Base-by-base conservation (phyloP, 2,113 vertebrate species). In the Triplophysa dalaica region DNA sequence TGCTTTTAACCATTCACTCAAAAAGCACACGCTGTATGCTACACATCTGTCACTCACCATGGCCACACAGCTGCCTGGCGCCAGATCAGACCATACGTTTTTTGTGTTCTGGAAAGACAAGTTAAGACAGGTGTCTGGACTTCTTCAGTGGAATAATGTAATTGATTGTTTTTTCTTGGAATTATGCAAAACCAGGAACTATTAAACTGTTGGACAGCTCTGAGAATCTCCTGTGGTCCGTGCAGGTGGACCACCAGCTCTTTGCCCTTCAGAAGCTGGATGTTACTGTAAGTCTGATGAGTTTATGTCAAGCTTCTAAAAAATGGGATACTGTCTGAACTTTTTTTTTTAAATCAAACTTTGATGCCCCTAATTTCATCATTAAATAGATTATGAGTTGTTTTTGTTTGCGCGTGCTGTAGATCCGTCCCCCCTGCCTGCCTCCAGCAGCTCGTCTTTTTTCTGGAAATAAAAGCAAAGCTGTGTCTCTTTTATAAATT, bases 191-290 rank as follows among this genome's bases (percentile, higher is more conserved):
- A 77, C 0, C 79, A 99, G 97, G 98, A 7, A 99, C 97, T 0
- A 81, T 99, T 86, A 98, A 98, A 86, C 87, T 99, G 64, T 98
- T 99, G 97, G 95, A 98, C 84, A 95, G 95, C 77, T 95, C 95
- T 0, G 97, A 98, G 86, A 95, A 94, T 87, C 89, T 99, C 78
- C 81, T 98, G 22, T 99, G 98, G 97, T 99, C 97, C 0, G 94
- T 99, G 66, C 98, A 99, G 88, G 97, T 99, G 72, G 98, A 98
- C 87, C 97, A 99, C 84, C 97, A 99, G 89, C 95, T 99, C 8
- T 99, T 99, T 54, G 96, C 96, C 12, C 86, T 99, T 58, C 96
- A 97, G 91, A 99, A 99, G 79, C 87, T 99, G 75, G 98, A 99
- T 76, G 93, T 99, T 69, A 99, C 98, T 0, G 98, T 99, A 81